A percentile compares a stretch with the other conserved stretches of the same genome.
phyloP scores from a whole-genome alignment of 2,797 vertebrate genomes.

The Lemur catta region DNA sequence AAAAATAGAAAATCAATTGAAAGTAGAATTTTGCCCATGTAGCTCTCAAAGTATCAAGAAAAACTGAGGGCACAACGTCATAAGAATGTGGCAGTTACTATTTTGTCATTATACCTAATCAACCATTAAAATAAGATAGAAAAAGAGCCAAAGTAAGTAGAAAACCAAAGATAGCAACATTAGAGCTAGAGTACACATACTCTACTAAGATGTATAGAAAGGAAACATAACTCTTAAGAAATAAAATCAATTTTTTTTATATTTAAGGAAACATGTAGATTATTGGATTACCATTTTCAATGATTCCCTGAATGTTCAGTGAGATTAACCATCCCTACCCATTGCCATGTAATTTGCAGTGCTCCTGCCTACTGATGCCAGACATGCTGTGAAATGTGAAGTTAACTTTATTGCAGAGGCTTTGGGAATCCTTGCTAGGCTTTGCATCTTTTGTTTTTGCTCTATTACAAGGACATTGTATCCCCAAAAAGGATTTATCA shows the following conservation, averaged over 20 bases:
- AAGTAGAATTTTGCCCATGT: not conserved
- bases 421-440: not conserved
- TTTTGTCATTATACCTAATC: not conserved
- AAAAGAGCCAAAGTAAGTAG: not conserved
- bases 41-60: not conserved
- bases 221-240: not conserved
- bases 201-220: not conserved
- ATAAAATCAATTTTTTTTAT: not conserved
- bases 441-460: not conserved
- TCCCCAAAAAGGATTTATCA: not conserved
- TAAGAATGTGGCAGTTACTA: not conserved
- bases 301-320: not conserved
- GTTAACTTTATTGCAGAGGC: not conserved
- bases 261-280: not conserved
- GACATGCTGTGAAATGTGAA: not conserved
- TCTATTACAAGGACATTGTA: not conserved
- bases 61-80: not conserved
- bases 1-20: not conserved
- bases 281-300: not conserved
- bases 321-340: not conserved
- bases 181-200: not conserved
- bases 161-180: not conserved
- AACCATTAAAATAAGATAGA: not conserved
- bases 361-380: not conserved
- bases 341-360: not conserved